Evolutionary conservation across 2,888 invertebrate genomes (phyloP), one percentile per base, ranked within the genome.

Genomic region (Panorpa germanica): DNA sequence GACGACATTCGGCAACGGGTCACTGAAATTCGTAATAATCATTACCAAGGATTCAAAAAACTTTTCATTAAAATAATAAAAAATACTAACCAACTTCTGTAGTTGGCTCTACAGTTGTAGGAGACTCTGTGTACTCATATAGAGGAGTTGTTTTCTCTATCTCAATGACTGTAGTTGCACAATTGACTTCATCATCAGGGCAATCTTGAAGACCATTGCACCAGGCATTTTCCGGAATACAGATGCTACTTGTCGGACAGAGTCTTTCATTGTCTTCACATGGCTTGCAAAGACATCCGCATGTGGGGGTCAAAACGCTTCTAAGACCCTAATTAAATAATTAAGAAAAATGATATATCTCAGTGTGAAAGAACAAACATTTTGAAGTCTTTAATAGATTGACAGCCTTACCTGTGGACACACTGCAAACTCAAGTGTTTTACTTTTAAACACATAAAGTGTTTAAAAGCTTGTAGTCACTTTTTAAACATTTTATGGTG

Each of bases 151-250:
- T 40, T 0, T 38, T 35, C 11, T 44, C 43, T 4, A 37, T n/a
- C n/a, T n/a, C n/a, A n/a, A n/a, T n/a, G n/a, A 49, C 44, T n/a
- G n/a, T n/a, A 12, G 53, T 49, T 18, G 47, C 44, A 42, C 85
- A 86, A 33, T 66, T 55, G 3, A 53, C 49, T 52, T 86, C 86
- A 47, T 86, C 86, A 44, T 85, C 83, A 0, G 76, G 70, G 42
- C 86, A 86, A 49, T 86, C 75, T 37, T 67, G 62, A 1, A 80
- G 54, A 0, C 81, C 82, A 46, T 86, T 71, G 45, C 86, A 86
- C 83, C 85, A 85, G 8, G 63, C 54, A 1, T 61, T 53, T 22
- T 65, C 59, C 1, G 70, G 59, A 10, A 85, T 63, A 43, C 85
- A 85, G 29, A 70, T 57, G 34, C 72, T 70, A 45, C 71, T 75